Evolutionary conservation across 1,140 invertebrate genomes (phyloP).

Genomic region (Trichonephila clavata): DNA sequence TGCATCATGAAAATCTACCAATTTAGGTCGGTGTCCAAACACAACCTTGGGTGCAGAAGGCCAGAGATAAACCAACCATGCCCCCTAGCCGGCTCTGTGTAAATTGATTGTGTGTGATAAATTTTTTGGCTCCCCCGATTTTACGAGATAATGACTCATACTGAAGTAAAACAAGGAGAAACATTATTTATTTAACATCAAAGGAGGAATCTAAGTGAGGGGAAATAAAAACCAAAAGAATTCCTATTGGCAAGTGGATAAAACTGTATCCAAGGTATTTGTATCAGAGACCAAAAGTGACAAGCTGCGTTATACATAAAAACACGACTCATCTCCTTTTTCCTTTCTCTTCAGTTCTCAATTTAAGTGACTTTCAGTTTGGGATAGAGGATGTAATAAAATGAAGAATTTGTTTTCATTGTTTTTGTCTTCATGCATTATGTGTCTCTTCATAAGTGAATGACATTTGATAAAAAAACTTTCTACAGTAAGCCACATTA

Average conservation of each 20-base stretch:
- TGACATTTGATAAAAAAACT: neutral
- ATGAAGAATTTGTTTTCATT: neutral
- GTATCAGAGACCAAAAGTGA: neutral
- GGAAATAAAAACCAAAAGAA: neutral
- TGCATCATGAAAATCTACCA: too few species aligned
- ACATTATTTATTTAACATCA: neutral
- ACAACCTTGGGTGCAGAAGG: too few species aligned
- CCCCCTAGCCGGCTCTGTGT: too few species aligned
- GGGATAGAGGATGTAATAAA: neutral
- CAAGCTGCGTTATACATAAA: neutral
- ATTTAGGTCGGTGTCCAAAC: too few species aligned
- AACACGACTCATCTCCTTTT: neutral
- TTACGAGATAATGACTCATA: too few species aligned
- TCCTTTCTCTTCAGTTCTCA: neutral
- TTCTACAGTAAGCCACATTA: neutral
- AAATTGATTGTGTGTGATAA: too few species aligned
- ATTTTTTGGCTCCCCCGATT: too few species aligned
- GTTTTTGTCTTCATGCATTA: too few species aligned
- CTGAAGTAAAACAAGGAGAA: too few species aligned
- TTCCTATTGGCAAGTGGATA: neutral
- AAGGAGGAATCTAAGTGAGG: neutral
- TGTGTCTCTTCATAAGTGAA: neutral
- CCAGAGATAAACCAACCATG: too few species aligned
- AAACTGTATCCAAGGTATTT: neutral
- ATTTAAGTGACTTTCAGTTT: neutral